Percentiles rank a stretch among this genome's conserved stretches.
Conservation (phyloP, 1,140 invertebrate species). For the Bombus affinis region DNA sequence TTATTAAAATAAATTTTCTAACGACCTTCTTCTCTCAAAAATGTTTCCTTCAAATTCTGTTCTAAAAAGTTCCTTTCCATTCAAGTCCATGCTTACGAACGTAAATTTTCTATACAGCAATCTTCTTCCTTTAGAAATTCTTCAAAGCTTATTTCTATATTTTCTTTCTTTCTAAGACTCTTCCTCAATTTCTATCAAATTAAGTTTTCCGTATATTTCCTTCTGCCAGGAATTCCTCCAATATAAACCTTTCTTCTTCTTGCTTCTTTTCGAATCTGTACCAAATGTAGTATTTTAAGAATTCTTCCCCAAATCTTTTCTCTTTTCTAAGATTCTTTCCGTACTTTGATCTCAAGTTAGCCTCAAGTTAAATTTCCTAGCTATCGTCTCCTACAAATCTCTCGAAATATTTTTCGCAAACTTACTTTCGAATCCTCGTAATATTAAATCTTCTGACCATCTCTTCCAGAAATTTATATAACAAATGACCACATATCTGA, state of each 20-base stretch:
- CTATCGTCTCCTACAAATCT: too few species aligned
- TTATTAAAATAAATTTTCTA: not conserved
- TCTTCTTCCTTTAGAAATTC: not conserved
- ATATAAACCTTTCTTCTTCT: too few species aligned
- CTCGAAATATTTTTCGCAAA: too few species aligned
- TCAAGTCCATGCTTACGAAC: too few species aligned
- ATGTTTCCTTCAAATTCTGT: not conserved
- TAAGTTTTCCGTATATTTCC: not conserved
- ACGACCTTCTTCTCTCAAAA: not conserved
- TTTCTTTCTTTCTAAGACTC: not conserved
- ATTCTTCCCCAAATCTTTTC: not conserved
- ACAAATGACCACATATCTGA: not conserved
- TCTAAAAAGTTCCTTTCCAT: not conserved
- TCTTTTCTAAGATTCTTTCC: too few species aligned
- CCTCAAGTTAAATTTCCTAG: too few species aligned
- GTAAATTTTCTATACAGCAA: too few species aligned
- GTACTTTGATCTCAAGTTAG: too few species aligned
- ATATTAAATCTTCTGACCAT: not conserved
- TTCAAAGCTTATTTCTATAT: not conserved
- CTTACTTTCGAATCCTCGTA: not conserved
- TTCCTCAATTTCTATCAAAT: not conserved
- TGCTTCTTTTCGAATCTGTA: not conserved
- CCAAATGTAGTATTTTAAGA: not conserved
- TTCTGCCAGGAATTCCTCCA: not conserved
- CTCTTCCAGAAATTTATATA: not conserved